phyloP scores from a whole-genome alignment of 2,113 vertebrate species.

The Harpagus bidentatus region DNA sequence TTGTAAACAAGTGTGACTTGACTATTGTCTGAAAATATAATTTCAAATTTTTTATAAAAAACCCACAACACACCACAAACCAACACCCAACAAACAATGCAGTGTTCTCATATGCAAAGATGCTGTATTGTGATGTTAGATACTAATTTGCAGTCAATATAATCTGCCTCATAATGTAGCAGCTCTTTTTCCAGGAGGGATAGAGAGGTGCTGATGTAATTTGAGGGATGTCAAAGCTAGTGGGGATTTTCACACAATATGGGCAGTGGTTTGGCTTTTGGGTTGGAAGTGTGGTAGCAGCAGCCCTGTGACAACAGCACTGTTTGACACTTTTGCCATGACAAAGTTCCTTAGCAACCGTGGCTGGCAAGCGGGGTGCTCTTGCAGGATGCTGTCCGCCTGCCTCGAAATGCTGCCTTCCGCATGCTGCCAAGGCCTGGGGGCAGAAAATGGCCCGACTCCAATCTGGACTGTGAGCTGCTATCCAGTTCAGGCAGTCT shows the following conservation, averaged over 20 bases:
- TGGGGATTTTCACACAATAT: background rate
- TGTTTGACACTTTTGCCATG: background rate
- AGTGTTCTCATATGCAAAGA: background rate
- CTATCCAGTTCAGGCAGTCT: too few relatives aligned
- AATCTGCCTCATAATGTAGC: background rate
- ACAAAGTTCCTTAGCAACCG: background rate
- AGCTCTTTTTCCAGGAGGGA: background rate
- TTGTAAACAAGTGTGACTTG: background rate
- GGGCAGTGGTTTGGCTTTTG: background rate
- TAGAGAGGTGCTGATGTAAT: background rate
- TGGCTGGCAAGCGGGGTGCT: background rate
- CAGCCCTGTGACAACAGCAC: background rate
- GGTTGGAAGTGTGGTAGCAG: background rate
- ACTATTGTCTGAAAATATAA: background rate
- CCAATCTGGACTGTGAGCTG: background rate
- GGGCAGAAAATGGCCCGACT: background rate
- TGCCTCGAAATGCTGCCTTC: background rate
- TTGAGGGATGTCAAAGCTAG: background rate
- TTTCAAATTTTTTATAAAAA: background rate
- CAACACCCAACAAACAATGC: background rate
- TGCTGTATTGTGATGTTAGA: background rate
- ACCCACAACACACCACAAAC: background rate
- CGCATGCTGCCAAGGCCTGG: accelerated
- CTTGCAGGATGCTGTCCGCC: background rate
- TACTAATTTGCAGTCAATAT: too few relatives aligned